These are phyloP conservation scores for Calyptommatus sinebrachiatus DNA, from an alignment of 2,113 vertebrate species.

Conservation along the genomic window DNA sequence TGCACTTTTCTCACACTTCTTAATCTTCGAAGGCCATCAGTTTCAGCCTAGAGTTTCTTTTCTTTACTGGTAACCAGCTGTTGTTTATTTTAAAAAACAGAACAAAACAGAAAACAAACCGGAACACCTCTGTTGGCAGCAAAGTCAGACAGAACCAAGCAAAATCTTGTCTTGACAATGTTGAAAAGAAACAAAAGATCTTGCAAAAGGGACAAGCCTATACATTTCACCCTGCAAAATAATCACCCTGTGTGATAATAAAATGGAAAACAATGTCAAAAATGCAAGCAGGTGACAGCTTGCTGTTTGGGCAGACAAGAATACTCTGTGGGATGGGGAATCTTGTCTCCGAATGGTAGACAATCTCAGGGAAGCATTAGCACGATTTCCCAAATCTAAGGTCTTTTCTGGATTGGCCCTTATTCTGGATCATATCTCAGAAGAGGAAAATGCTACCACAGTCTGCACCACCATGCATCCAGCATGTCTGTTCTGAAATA, in stretches of 20 bases:
- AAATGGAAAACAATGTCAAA: constrained; percentile 19
- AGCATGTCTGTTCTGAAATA: no score
- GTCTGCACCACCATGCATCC: no score
- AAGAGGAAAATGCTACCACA: no score
- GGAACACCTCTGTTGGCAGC: constrained; percentile 23
- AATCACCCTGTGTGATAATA: background rate
- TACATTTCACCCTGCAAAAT: background rate
- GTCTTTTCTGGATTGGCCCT: no score
- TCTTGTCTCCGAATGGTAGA: no score
- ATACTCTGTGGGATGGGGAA: no score
- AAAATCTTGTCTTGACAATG: background rate
- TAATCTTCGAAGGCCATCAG: background rate
- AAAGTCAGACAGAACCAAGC: constrained; percentile 11
- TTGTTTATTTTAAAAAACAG: no score
- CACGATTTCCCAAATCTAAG: no score
- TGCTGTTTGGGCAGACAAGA: background rate
- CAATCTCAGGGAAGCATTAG: no score
- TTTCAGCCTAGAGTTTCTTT: background rate
- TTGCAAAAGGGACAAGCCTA: background rate
- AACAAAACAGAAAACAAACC: constrained; percentile 1
- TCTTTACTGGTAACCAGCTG: constrained; percentile 17
- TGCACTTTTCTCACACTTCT: background rate
- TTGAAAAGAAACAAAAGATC: background rate
- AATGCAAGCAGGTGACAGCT: constrained; percentile 13
- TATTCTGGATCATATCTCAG: no score